Evolutionary conservation across 2,797 vertebrate species (phyloP).

Genomic region (Neosilurus hyrtlii): DNA sequence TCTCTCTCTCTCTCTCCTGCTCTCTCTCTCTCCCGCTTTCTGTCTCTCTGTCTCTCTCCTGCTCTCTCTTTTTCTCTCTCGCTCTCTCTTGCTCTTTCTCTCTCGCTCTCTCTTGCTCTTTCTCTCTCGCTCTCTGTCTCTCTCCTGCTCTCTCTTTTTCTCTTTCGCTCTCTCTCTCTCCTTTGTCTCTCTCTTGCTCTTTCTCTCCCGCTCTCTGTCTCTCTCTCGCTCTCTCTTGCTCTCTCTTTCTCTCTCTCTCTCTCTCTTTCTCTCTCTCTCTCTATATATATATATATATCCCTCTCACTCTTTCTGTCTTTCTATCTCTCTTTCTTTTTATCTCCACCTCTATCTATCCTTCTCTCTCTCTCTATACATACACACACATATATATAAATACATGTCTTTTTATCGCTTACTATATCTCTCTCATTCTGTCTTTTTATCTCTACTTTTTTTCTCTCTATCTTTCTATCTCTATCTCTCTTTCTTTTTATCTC

Average conservation of each 20-base stretch:
- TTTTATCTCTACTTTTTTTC: background rate
- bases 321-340: too few relatives aligned
- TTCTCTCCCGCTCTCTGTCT: too few relatives aligned
- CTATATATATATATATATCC: background rate
- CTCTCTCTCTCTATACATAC: too few relatives aligned
- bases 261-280: slow-evolving; percentile 12
- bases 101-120: background rate
- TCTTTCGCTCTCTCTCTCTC: background rate
- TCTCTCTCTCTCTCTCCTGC: slow-evolving; percentile 11
- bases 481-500: too few relatives aligned
- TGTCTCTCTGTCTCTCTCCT: background rate
- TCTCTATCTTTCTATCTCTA: too few relatives aligned
- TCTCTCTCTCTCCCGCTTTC: background rate
- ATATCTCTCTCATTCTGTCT: background rate
- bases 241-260: too few relatives aligned
- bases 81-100: background rate
- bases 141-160: background rate
- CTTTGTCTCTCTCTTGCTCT: too few relatives aligned
- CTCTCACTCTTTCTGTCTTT: too few relatives aligned
- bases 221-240: too few relatives aligned
- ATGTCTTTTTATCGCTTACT: too few relatives aligned
- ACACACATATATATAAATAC: too few relatives aligned
- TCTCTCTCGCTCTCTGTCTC: background rate
- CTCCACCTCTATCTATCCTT: too few relatives aligned
- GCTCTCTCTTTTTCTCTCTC: background rate